Evolutionary conservation across 2,797 vertebrate genomes (phyloP).

Genomic region (Chloroceryle amazona): DNA sequence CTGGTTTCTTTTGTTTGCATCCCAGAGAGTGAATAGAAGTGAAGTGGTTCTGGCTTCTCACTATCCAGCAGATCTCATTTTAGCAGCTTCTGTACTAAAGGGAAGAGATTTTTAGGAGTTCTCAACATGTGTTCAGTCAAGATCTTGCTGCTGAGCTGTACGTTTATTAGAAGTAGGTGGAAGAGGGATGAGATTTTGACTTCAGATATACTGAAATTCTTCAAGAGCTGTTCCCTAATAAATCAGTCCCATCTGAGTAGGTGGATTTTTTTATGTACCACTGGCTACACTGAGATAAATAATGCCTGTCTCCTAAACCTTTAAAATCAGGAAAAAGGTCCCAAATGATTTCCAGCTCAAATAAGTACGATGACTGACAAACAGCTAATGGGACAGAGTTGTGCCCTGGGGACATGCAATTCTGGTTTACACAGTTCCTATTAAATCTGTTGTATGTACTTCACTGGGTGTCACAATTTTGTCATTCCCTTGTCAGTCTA

Average conservation of each 20-base stretch:
- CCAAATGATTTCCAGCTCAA: not conserved
- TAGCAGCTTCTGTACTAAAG: not conserved
- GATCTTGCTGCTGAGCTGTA: not conserved
- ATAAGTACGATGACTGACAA: constrained; percentile 5
- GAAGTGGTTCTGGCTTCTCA: not conserved
- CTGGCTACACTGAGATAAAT: not conserved
- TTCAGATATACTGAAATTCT: not conserved
- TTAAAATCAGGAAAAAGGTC: not conserved
- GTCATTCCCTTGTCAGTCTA: not conserved
- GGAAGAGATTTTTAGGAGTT: not conserved
- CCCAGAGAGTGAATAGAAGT: not conserved
- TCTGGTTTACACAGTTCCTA: not conserved
- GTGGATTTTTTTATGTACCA: not conserved
- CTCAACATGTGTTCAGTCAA: not conserved
- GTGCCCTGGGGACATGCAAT: not conserved
- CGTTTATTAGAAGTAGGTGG: not conserved
- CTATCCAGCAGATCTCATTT: not conserved
- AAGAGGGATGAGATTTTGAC: not conserved
- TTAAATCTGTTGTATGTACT: not conserved
- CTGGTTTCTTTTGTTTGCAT: not conserved
- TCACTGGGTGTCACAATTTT: not conserved
- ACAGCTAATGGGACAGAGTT: not conserved
- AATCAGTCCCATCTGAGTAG: not conserved
- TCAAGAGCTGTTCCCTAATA: not conserved
- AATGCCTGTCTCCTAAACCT: not conserved